Evolutionary conservation across 2,113 vertebrate species (phyloP), one percentile per base, ranked within the genome.

Genomic region (Acrocephalus arundinaceus): DNA sequence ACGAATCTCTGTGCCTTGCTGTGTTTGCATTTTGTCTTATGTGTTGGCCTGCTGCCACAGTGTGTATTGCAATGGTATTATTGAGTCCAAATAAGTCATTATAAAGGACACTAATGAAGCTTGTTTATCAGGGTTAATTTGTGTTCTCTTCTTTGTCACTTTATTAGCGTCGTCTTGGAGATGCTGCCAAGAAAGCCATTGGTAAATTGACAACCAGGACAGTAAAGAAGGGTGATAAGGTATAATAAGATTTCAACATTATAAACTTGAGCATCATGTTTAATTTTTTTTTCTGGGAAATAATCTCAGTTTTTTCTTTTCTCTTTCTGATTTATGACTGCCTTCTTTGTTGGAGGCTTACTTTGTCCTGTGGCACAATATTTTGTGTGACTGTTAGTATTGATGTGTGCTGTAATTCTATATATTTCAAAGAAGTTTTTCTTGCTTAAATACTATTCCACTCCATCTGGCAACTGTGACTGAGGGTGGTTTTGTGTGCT

Each of bases 181-280:
- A 99, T 96, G 99, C 99, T 89, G 99, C 99, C 25, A 99, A 99
- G 97, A 99, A 99, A 97, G 99, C 99, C 85, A 99, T 99, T 18
- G 98, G 99, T 93, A 99, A 99, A 97, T 90, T 99, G 94, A 99
- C 98, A 67, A 99, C 99, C 10, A 99, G 99, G 95, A 99, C 99
- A 35, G 99, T 99, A 87, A 99, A 99, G 96, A 99, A 99, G 96
- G 99, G 99, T 31, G 99, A 99, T 97, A 99, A 99, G 99, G 99
- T 99, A 98, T 63, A 77, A 92, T 85, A 75, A 90, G 23, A 78
- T 80, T 48, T 93, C 39, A 79, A 66, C 15, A 4, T 43, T 18
- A 35, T 78, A 35, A 81, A 68, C 31, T 48, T 95, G 27, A 90
- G 13, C 46, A 57, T 75, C 35, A 1, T 73, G 22, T 85, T 86